These are phyloP conservation scores for Candidula unifasciata DNA, from an alignment of 2,888 invertebrate species.

Conservation along the genomic window DNA sequence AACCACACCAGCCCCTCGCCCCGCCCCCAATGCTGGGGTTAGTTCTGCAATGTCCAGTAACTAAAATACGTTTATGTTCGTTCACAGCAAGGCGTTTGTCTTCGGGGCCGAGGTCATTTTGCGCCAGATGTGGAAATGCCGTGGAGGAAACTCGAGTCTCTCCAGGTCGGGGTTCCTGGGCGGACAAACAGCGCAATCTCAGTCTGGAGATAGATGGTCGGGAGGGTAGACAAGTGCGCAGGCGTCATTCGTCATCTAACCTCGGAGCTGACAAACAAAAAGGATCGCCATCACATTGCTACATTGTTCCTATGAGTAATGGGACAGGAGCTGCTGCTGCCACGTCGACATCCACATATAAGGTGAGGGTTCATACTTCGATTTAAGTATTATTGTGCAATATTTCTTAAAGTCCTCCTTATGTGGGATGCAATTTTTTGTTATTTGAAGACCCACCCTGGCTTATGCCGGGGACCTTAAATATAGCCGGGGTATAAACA, in stretches of 20 bases:
- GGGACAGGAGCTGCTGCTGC: not conserved
- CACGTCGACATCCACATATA: not conserved
- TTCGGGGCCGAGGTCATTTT: conserved; percentile 17
- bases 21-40: no score
- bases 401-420: no score
- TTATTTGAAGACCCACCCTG: no score
- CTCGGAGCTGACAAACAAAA: not conserved
- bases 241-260: conserved; percentile 21
- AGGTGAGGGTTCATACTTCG: not conserved
- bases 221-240: conserved; percentile 23
- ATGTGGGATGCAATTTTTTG: no score
- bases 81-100: not conserved
- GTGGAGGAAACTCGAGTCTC: not conserved
- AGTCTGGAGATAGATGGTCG: conserved; percentile 42
- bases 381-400: no score
- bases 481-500: no score
- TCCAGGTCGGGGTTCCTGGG: conserved; percentile 17
- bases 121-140: conserved; percentile 32
- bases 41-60: no score
- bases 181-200: not conserved
- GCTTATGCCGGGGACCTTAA: no score
- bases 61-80: not conserved
- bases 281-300: conserved; percentile 22
- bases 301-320: conserved; percentile 20
- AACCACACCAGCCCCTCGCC: no score